Evolutionary conservation across 2,888 invertebrate species (phyloP).

Genomic region (Melipona bicolor): DNA sequence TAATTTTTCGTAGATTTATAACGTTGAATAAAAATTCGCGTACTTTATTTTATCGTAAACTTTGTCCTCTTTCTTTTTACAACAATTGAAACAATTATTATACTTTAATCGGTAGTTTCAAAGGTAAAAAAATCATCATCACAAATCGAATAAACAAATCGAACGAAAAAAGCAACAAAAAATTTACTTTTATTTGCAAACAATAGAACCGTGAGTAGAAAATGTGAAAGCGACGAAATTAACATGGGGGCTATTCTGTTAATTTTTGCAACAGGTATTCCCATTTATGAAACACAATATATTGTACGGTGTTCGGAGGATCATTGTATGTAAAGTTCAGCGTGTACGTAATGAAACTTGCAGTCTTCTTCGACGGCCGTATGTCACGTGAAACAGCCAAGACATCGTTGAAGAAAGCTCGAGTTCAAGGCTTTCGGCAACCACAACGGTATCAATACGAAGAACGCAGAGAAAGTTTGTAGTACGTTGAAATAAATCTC

Average conservation of each 20-base stretch:
- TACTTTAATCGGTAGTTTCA: too few relatives aligned
- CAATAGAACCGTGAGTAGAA: background rate
- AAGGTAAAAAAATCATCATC: background rate
- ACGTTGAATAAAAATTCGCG: too few relatives aligned
- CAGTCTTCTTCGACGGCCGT: conserved; percentile 21
- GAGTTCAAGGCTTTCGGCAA: conserved; percentile 34
- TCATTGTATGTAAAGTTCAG: background rate
- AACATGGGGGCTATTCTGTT: background rate
- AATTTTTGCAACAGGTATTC: background rate
- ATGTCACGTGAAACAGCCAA: conserved; percentile 9
- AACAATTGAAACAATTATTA: too few relatives aligned
- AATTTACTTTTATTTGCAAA: conserved; percentile 4
- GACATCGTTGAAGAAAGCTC: conserved; percentile 22
- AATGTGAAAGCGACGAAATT: conserved; percentile 27
- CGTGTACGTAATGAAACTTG: conserved; percentile 18
- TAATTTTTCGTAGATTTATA: too few relatives aligned
- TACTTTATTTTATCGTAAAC: too few relatives aligned
- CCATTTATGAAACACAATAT: background rate
- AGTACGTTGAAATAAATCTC: conserved; percentile 29
- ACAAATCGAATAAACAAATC: too few relatives aligned
- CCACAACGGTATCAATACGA: conserved; percentile 9
- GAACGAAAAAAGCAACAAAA: background rate
- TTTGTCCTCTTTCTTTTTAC: too few relatives aligned
- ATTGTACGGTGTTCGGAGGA: background rate
- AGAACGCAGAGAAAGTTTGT: conserved; percentile 40